Conservation (phyloP, 2,113 vertebrate species). For the Chaenogobius annularis region DNA sequence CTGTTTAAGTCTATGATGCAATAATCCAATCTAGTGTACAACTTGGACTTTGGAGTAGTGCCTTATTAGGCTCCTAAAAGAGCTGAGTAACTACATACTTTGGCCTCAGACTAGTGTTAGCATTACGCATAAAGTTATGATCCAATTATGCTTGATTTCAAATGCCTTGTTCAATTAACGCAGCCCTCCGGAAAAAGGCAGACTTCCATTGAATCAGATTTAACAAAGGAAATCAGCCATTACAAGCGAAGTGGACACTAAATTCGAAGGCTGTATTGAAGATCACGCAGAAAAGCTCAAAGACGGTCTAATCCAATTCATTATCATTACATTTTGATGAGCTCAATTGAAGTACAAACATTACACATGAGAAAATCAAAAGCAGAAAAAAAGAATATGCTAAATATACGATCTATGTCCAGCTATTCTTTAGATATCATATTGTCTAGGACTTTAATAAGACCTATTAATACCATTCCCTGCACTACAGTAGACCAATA, state of each 20-base stretch:
- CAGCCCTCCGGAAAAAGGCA: neutral
- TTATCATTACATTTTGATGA: neutral
- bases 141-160: neutral
- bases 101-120: neutral
- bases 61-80: conserved; percentile 1
- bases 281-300: neutral
- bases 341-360: too few relatives aligned
- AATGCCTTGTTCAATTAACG: neutral
- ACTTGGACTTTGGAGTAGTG: conserved; percentile 30
- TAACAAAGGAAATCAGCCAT: neutral
- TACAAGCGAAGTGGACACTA: neutral
- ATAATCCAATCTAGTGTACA: conserved; percentile 17
- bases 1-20: conserved; percentile 45
- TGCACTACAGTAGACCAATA: neutral
- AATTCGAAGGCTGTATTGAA: neutral
- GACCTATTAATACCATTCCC: neutral
- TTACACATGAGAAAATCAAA: too few relatives aligned
- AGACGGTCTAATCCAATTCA: neutral
- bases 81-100: neutral
- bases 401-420: too few relatives aligned
- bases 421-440: too few relatives aligned
- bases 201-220: neutral
- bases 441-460: too few relatives aligned
- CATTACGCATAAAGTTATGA: neutral
- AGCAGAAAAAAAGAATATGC: too few relatives aligned